These are phyloP conservation scores for Pseudolaguvia tuberculata DNA, from an alignment of 2,113 vertebrate species.

Conservation along the genomic window DNA sequence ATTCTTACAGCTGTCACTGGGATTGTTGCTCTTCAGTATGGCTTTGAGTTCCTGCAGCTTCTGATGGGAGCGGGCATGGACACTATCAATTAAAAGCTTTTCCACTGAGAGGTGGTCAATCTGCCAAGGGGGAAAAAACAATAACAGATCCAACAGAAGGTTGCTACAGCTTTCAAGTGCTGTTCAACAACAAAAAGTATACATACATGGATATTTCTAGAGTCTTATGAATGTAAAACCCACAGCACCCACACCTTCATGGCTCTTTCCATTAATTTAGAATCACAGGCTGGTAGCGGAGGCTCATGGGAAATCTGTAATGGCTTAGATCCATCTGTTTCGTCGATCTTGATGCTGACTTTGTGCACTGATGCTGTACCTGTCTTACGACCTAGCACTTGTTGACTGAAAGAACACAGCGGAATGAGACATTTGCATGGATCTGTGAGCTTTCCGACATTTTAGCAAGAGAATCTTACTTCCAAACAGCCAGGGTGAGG, in stretches of 20 bases:
- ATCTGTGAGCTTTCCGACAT: background rate
- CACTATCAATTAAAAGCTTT: conserved; percentile 96
- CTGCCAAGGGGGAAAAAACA: conserved; percentile 60
- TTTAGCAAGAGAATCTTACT: conserved; percentile 71
- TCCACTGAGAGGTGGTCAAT: conserved; percentile 97
- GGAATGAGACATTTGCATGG: background rate
- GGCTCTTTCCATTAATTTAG: conserved; percentile 92
- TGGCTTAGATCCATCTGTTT: conserved; percentile 92
- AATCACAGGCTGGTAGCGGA: conserved; percentile 89
- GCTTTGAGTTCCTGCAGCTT: conserved; percentile 96
- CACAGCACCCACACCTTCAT: conserved; percentile 79
- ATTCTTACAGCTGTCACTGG: conserved; percentile 86
- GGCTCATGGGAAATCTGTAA: conserved; percentile 97
- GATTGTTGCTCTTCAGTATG: conserved; percentile 86
- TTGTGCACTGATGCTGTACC: conserved; percentile 92
- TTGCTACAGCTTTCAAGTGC: background rate
- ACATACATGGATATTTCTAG: background rate
- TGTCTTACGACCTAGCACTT: conserved; percentile 91
- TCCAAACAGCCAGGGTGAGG: conserved; percentile 93
- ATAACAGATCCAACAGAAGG: background rate
- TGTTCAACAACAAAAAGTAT: background rate
- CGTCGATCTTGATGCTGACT: conserved; percentile 95
- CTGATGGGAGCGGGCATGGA: conserved; percentile 93
- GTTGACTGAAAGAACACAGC: conserved; percentile 76
- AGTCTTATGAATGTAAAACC: background rate